These are phyloP conservation scores for Melinopterus prodromus DNA, from an alignment of 2,888 invertebrate genomes.

Conservation along the genomic window DNA sequence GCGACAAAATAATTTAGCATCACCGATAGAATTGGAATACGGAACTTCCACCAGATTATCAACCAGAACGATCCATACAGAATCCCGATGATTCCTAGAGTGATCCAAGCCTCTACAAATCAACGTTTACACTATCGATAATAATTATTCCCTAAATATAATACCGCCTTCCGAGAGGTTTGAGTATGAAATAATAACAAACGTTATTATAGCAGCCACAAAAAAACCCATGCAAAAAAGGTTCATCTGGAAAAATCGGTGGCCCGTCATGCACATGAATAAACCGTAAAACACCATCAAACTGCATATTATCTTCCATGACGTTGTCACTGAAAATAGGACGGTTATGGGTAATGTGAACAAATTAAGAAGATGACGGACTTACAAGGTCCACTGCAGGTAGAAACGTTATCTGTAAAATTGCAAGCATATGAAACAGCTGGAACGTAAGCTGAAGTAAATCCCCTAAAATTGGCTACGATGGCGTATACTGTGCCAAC, in stretches of 20 bases:
- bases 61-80: slow-evolving; percentile 69
- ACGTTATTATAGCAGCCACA: slow-evolving; percentile 56
- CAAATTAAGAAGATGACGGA: slow-evolving; percentile 30
- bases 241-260: slow-evolving; percentile 66
- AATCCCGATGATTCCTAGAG: slow-evolving; percentile 56
- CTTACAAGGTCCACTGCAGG: slow-evolving; percentile 67
- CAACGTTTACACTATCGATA: slow-evolving; percentile 20
- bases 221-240: slow-evolving; percentile 69
- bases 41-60: slow-evolving; percentile 69
- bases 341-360: slow-evolving; percentile 25
- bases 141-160: slow-evolving; percentile 22
- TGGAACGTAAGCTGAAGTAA: slow-evolving; percentile 73
- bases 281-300: slow-evolving; percentile 68
- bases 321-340: slow-evolving; percentile 59
- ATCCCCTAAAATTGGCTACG: slow-evolving; percentile 61
- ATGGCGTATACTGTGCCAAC: slow-evolving; percentile 69
- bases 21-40: slow-evolving; percentile 69
- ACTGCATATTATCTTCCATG: slow-evolving; percentile 64
- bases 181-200: slow-evolving; percentile 33
- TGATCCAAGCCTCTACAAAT: slow-evolving; percentile 62
- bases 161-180: slow-evolving; percentile 40
- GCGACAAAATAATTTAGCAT: slow-evolving; percentile 67
- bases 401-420: slow-evolving; percentile 59
- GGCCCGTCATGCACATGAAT: slow-evolving; percentile 70
- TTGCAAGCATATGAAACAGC: slow-evolving; percentile 73